Base-by-base conservation (phyloP, 2,113 vertebrate species). In the Melierax canorus region DNA sequence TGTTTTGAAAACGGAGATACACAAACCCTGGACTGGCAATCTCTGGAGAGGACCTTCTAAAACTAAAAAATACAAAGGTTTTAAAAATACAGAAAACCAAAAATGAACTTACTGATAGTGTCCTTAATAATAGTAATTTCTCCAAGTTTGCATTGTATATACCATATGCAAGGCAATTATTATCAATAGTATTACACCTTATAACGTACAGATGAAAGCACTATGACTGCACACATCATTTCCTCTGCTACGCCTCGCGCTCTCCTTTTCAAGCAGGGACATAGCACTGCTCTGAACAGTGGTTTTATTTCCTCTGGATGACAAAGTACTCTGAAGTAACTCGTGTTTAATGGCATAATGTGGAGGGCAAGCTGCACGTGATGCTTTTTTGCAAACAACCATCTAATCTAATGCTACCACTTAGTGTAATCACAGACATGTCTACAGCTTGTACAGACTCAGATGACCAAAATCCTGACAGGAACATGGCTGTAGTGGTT, bases 401-500 rank as follows among this genome's bases (percentile, higher is more conserved):
- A 27, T 24, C 68, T 23, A 66, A 84, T 24, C n/a, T 22, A 66
- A 68, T 50, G 45, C 8, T 45, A 48, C 15, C 26, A 39, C 30
- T 87, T 21, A 62, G 27, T 38, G 32, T 27, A 72, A 67, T 51
- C 60, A 50, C 3, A 11, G 55, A 45, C 7, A 12, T 22, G 23
- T 30, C 19, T 53, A 62, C 17, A 71, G 27, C 41, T 81, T 1
- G 0, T 43, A 27, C 4, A 56, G 29, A 46, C 36, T 62, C 16
- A 10, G 21, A 15, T 66, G 59, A 84, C 55, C 10, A 7, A 93
- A 81, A 55, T 27, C 10, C 51, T 82, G 48, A 64, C 41, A 64
- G 29, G 26, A 93, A 71, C 0, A 0, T 21, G 8, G 16, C 12
- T 76, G 29, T 50, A 63, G 14, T 13, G 6, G 1, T 12, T 34